Percentiles rank a stretch among this genome's conserved stretches.
Evolutionary conservation across 2,888 invertebrate species (phyloP).

Genomic region (Plagodis pulveraria): DNA sequence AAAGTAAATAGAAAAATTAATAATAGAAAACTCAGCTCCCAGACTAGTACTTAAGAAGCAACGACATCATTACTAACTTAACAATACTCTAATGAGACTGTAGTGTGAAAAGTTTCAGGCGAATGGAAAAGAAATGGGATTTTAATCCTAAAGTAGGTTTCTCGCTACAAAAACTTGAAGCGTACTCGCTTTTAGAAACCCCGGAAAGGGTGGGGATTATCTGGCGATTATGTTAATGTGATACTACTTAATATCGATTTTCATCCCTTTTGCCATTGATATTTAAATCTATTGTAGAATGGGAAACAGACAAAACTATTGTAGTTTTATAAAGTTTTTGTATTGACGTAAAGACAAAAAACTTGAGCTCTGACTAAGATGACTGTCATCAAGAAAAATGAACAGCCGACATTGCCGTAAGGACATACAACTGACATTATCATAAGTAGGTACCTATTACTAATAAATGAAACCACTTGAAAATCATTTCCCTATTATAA

Average conservation of each 20-base stretch:
- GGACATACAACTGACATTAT: too few relatives aligned
- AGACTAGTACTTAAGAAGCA: constrained; percentile 14
- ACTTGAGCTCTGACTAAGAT: background rate
- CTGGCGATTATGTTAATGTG: constrained; percentile 62
- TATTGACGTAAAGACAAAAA: too few relatives aligned
- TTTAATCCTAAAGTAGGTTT: constrained; percentile 31
- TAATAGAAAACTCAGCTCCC: constrained; percentile 18
- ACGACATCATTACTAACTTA: constrained; percentile 23
- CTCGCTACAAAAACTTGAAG: constrained; percentile 16
- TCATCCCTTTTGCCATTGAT: constrained; percentile 48
- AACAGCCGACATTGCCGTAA: too few relatives aligned
- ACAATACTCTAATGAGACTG: constrained; percentile 29
- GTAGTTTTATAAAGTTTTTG: too few relatives aligned
- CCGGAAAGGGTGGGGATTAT: constrained; percentile 43
- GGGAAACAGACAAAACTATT: constrained; percentile 1
- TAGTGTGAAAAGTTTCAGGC: constrained; percentile 26
- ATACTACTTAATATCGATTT: constrained; percentile 46
- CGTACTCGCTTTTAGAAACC: constrained; percentile 21
- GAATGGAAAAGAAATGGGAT: constrained; percentile 30
- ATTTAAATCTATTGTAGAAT: constrained; percentile 46
- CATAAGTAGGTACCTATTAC: too few relatives aligned
- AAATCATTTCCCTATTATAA: too few relatives aligned
- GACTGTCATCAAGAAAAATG: too few relatives aligned
- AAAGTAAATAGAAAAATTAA: constrained; percentile 13
- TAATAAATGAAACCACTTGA: too few relatives aligned